phyloP scores from a whole-genome alignment of 92 coral and sea anemone genomes.

The Umimayanthus chanpuru region DNA sequence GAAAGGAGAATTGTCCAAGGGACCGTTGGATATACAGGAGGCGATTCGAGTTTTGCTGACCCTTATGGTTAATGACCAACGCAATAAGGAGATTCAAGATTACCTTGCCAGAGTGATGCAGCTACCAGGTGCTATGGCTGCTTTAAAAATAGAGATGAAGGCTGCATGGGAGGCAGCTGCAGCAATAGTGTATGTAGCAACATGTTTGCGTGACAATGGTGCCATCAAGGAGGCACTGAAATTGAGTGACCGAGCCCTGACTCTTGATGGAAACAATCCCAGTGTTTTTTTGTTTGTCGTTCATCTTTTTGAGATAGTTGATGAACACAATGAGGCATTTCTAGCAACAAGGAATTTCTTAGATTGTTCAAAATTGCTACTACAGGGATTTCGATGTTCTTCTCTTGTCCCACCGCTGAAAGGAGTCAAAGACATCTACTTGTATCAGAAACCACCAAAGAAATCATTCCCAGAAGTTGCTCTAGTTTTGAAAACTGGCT shows the following conservation, averaged over 20 bases:
- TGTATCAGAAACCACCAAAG: slow-evolving; percentile 32
- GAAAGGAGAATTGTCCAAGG: slow-evolving; percentile 45
- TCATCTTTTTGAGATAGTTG: slow-evolving; percentile 56
- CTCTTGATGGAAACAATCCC: slow-evolving; percentile 46
- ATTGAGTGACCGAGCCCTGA: slow-evolving; percentile 39
- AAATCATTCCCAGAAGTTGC: slow-evolving; percentile 12
- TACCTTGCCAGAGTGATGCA: slow-evolving; percentile 40
- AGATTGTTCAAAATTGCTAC: background rate
- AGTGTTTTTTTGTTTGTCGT: slow-evolving; percentile 53
- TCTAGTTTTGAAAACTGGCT: slow-evolving; percentile 4
- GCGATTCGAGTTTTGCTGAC: slow-evolving; percentile 46
- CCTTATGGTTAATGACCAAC: slow-evolving; percentile 39
- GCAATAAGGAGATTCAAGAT: slow-evolving; percentile 36
- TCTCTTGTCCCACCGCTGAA: slow-evolving; percentile 44
- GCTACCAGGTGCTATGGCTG: slow-evolving; percentile 45
- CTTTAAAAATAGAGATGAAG: slow-evolving; percentile 50
- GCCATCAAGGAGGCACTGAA: slow-evolving; percentile 36
- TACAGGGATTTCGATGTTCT: slow-evolving; percentile 43
- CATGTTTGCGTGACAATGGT: slow-evolving; percentile 58
- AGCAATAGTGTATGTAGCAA: slow-evolving; percentile 54
- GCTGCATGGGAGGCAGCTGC: slow-evolving; percentile 45
- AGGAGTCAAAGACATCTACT: slow-evolving; percentile 33
- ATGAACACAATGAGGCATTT: slow-evolving; percentile 52
- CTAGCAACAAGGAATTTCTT: slow-evolving; percentile 35
- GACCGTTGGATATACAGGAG: slow-evolving; percentile 45